Evolutionary conservation across 2,113 vertebrate species (phyloP), one percentile per base, ranked within the genome.

Genomic region (Myxocyprinus asiaticus): DNA sequence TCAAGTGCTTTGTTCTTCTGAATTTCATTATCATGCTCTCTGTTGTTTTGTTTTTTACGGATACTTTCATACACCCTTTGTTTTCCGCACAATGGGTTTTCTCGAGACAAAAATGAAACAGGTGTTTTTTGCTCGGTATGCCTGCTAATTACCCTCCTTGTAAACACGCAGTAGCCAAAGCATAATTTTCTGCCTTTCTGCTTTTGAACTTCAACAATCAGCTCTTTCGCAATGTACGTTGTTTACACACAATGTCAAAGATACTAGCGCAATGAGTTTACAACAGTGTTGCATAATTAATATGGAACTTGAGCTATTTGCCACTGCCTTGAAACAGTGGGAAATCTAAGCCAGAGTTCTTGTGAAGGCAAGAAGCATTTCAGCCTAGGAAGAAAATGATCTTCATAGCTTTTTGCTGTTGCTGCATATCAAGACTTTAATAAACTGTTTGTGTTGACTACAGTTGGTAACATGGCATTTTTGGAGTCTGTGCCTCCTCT

Each of bases 261-360:
- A 33, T 1, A 33, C 22, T 33, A 33, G 22, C 1, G 45, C 44
- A 33, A 10, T 50, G 68, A 62, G 58, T 74, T 74, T 74, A 63
- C 44, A 74, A 65, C 62, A 42, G 44, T 65, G 73, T 44, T 76
- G 73, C 61, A 76, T 76, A 64, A 76, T 76, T 76, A 76, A 53
- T 50, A 74, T 74, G 11, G 44, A 74, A 62, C 71, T 63, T 63
- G 58, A 74, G 15, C 58, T 50, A 58, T 14, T 10, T 50, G 45
- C 71, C 17, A 62, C 45, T 33, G 56, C 45, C 71, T 62, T 50
- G 58, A 63, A 74, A 58, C 58, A n/a, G 15, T 33, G 58, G 45
- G 58, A 48, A 63, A 74, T 33, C 14, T 17, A 73, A 59, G 59
- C 70, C 56, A 58, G 51, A 33, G 15, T 48, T 45, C 67, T 10